Conservation (phyloP, 2,888 invertebrate genomes). For the Antheraea assamensis region DNA sequence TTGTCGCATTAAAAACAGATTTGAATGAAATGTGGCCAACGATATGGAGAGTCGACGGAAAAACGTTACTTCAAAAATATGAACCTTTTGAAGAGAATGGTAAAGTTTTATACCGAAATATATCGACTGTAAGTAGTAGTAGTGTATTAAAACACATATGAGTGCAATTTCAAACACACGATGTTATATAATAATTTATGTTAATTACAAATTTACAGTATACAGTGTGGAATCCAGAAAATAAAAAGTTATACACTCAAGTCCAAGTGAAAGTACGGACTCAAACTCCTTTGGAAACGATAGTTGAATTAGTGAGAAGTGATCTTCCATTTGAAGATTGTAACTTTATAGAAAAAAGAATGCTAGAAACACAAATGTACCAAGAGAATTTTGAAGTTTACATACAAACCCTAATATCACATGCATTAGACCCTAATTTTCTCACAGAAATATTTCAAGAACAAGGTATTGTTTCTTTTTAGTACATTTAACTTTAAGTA, state of each 20-base stretch:
- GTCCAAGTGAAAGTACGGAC: conserved; percentile 89
- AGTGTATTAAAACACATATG: conserved; percentile 7
- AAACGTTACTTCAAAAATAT: conserved; percentile 90
- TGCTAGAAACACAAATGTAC: conserved; percentile 89
- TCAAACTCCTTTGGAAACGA: conserved; percentile 89
- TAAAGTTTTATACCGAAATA: conserved; percentile 91
- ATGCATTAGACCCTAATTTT: conserved; percentile 94
- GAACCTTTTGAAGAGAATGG: conserved; percentile 92
- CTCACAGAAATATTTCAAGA: conserved; percentile 94
- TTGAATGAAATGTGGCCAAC: conserved; percentile 91
- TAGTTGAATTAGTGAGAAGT: conserved; percentile 90
- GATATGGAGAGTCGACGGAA: conserved; percentile 95
- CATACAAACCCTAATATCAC: conserved; percentile 94
- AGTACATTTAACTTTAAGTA: neutral
- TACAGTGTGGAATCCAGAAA: conserved; percentile 92
- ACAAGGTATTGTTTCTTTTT: conserved; percentile 83
- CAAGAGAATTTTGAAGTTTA: conserved; percentile 96
- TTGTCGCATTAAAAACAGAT: conserved; percentile 93
- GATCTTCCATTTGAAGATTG: conserved; percentile 87
- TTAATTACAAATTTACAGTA: conserved; percentile 80
- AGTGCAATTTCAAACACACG: neutral
- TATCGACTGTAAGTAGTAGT: conserved; percentile 91
- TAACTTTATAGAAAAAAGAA: conserved; percentile 87
- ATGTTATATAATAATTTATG: conserved; percentile 20
- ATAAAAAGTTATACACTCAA: conserved; percentile 89